Percentiles rank a stretch among this genome's conserved stretches.
These are phyloP conservation scores for Tiliacea aurago DNA, from an alignment of 2,888 invertebrate species.

Conservation along the genomic window DNA sequence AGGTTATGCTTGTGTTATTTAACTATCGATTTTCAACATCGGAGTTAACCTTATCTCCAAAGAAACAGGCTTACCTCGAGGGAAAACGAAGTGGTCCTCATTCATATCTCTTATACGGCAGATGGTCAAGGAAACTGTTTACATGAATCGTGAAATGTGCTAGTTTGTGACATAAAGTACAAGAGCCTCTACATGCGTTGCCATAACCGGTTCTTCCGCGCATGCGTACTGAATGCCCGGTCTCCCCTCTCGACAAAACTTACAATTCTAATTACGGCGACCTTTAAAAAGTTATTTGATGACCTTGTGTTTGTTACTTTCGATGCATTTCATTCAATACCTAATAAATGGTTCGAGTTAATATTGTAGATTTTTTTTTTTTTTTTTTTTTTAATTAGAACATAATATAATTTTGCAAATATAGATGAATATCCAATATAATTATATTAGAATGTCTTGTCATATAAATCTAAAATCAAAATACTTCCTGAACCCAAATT, in stretches of 20 bases:
- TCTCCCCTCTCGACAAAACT: conserved; percentile 69
- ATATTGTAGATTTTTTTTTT: background rate
- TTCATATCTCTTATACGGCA: conserved; percentile 93
- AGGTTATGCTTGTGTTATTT: conserved; percentile 87
- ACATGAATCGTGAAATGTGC: conserved; percentile 63
- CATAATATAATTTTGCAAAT: background rate
- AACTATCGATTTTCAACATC: conserved; percentile 84
- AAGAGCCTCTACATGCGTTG: conserved; percentile 63
- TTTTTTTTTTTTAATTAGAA: too few species aligned
- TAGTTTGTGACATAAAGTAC: conserved; percentile 62
- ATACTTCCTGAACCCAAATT: background rate
- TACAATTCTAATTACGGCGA: conserved; percentile 68
- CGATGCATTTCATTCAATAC: background rate
- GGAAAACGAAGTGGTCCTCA: conserved; percentile 96
- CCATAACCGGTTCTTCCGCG: conserved; percentile 69
- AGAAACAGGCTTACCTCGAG: conserved; percentile 92
- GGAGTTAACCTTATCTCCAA: conserved; percentile 65
- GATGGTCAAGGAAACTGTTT: conserved; percentile 80
- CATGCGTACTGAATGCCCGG: conserved; percentile 73
- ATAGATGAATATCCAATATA: too few species aligned
- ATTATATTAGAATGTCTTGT: background rate
- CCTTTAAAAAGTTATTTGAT: conserved; percentile 55
- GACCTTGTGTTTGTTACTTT: conserved; percentile 5
- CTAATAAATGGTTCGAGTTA: background rate
- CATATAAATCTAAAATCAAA: background rate